These are phyloP conservation scores for Urocynchramus pylzowi DNA, from an alignment of 2,113 vertebrate genomes.

Conservation along the genomic window DNA sequence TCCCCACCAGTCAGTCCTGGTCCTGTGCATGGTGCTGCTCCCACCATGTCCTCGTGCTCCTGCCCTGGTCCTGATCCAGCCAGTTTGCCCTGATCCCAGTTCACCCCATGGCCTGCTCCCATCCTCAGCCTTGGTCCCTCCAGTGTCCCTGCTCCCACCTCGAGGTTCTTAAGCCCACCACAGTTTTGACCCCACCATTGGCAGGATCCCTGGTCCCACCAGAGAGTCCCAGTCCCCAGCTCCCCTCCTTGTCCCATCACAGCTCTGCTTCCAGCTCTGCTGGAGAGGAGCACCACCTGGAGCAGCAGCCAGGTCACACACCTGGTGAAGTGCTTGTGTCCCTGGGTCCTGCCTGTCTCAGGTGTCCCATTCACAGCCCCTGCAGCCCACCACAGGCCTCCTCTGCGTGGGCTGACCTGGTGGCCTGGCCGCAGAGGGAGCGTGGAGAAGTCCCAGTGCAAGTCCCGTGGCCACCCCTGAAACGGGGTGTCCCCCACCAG, in stretches of 20 bases:
- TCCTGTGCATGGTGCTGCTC: not conserved
- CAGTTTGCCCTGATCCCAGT: not conserved
- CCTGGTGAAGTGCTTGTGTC: not conserved
- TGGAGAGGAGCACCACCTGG: not conserved
- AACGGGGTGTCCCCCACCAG: fast-evolving
- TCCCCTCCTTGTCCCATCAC: not conserved
- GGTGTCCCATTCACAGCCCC: not conserved
- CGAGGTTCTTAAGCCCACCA: not conserved
- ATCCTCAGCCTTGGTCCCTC: not conserved
- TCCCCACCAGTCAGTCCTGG: not conserved
- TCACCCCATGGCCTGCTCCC: not conserved
- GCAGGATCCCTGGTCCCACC: fast-evolving
- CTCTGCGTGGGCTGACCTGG: not conserved
- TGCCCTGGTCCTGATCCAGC: not conserved
- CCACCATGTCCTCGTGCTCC: not conserved
- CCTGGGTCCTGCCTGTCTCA: not conserved
- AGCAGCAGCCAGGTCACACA: not conserved
- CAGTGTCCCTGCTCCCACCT: not conserved
- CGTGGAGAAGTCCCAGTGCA: fast-evolving
- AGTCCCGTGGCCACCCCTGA: not conserved
- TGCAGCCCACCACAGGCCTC: not conserved
- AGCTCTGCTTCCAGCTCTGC: not conserved
- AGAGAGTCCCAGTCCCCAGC: not conserved
- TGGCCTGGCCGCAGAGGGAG: not conserved
- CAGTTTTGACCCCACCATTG: not conserved